These are phyloP conservation scores for Podargus strigoides DNA, from an alignment of 2,797 vertebrate species.

Conservation along the genomic window DNA sequence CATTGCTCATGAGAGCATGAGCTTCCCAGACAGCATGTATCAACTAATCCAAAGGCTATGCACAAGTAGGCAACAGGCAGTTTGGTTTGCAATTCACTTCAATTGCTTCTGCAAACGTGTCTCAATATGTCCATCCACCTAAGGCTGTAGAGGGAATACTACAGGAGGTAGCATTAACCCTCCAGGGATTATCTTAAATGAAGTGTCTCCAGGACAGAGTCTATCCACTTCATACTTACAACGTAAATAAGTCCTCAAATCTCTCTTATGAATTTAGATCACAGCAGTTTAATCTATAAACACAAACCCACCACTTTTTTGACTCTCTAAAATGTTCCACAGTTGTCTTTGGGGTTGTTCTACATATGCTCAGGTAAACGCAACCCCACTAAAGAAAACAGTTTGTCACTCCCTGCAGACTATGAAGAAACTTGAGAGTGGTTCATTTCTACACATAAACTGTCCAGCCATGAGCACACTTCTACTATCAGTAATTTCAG, in stretches of 20 bases:
- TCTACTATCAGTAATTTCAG: neutral
- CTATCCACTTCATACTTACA: neutral
- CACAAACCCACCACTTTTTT: neutral
- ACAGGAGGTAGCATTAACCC: neutral
- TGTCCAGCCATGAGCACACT: neutral
- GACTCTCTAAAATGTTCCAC: neutral
- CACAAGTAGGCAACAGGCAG: neutral
- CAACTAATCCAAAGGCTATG: neutral
- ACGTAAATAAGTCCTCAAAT: neutral
- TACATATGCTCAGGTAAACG: neutral
- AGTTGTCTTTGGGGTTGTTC: neutral
- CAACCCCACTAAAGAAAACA: neutral
- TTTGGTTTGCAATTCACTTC: neutral
- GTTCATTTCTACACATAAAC: neutral
- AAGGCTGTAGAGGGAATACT: neutral
- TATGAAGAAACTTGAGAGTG: neutral
- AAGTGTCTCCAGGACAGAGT: neutral
- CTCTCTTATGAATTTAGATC: neutral
- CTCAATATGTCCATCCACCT: neutral
- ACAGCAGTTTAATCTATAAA: neutral
- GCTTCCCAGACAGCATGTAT: no score
- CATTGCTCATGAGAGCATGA: accelerated
- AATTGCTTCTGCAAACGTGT: neutral
- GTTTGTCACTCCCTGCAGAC: neutral
- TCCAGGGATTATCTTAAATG: neutral